phyloP scores from a whole-genome alignment of 2,888 invertebrate species.

The Flexamia atlantica region DNA sequence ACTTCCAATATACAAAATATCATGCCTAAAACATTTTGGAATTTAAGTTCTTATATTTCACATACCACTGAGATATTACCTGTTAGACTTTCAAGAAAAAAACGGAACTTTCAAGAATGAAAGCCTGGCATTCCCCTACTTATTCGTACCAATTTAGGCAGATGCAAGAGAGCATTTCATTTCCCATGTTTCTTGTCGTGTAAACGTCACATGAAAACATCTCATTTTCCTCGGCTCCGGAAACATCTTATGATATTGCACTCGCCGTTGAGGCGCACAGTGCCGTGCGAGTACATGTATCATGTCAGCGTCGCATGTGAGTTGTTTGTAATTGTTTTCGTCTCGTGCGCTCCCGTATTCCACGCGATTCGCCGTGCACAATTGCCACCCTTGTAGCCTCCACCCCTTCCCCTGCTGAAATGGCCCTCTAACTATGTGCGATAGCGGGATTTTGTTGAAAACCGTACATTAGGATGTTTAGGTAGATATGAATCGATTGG shows the following conservation, averaged over 20 bases:
- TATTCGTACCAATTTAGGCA: not conserved
- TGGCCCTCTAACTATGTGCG: not conserved
- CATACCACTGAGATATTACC: no score
- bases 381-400: constrained; percentile 24
- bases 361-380: not conserved
- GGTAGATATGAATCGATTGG: no score
- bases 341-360: constrained; percentile 31
- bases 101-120: no score
- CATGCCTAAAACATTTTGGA: no score
- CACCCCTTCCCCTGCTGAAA: not conserved
- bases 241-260: constrained; percentile 17
- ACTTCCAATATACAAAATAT: no score
- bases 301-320: constrained; percentile 11
- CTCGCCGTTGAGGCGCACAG: not conserved
- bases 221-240: not conserved
- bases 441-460: not conserved
- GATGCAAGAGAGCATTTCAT: constrained; percentile 15
- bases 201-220: constrained; percentile 16
- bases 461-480: constrained; percentile 8
- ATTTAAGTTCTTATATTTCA: no score
- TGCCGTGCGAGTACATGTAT: constrained; percentile 1
- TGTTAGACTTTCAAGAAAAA: no score
- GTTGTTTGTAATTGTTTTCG: constrained; percentile 27
- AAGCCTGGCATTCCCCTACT: not conserved
- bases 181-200: constrained; percentile 28